phyloP scores from a whole-genome alignment of 2,113 vertebrate species.

The Burhinus bistriatus region DNA sequence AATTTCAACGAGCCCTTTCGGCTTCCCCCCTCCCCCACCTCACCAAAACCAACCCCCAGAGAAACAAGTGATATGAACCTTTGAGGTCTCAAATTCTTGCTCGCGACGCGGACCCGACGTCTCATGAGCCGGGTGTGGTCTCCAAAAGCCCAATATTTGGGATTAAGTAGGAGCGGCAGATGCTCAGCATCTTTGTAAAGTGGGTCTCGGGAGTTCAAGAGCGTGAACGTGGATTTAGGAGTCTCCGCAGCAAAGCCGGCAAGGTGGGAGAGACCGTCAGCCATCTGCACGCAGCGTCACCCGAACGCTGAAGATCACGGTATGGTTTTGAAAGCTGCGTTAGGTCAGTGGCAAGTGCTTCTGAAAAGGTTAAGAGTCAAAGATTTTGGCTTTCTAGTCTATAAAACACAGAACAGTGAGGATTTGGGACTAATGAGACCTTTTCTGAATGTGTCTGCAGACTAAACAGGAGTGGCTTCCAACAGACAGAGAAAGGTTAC shows the following conservation, averaged over 20 bases:
- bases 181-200: background rate
- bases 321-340: background rate
- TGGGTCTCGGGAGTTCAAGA: background rate
- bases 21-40: background rate
- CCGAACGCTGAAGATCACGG: background rate
- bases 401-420: background rate
- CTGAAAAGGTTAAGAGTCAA: background rate
- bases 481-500: constrained; percentile 30
- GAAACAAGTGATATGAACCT: constrained; percentile 50
- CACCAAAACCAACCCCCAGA: background rate
- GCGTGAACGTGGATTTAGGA: accelerated
- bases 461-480: constrained; percentile 30
- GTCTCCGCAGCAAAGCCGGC: background rate
- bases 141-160: background rate
- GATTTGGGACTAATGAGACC: background rate
- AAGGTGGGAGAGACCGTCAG: background rate
- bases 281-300: accelerated
- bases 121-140: background rate
- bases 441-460: background rate
- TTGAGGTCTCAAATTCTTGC: background rate
- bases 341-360: background rate
- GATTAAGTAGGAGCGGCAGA: background rate
- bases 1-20: background rate
- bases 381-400: background rate
- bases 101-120: background rate